phyloP scores from a whole-genome alignment of 2,797 vertebrate genomes.

The Falco naumanni region DNA sequence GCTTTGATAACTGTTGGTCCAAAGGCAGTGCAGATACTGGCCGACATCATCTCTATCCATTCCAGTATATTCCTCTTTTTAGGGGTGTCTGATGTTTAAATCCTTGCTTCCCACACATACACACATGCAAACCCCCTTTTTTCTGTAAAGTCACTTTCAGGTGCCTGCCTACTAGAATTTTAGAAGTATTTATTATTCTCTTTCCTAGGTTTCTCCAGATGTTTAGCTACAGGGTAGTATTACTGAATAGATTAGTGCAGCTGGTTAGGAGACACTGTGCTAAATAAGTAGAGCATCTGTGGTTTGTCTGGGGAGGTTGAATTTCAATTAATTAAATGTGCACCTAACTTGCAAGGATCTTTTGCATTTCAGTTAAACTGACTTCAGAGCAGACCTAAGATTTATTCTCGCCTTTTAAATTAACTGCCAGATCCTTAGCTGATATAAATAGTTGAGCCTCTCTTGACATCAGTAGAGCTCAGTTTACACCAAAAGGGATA shows the following conservation, averaged over 20 bases:
- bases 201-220: constrained; percentile 76
- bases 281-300: constrained; percentile 74
- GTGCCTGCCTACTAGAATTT: constrained; percentile 62
- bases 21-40: background rate
- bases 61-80: background rate
- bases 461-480: background rate
- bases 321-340: constrained; percentile 74
- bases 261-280: constrained; percentile 75
- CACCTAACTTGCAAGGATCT: constrained; percentile 69
- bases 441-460: background rate
- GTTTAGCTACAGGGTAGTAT: constrained; percentile 81
- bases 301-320: constrained; percentile 75
- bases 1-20: background rate
- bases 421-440: background rate
- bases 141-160: constrained; percentile 36
- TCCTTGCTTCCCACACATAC: background rate
- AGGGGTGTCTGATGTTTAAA: background rate
- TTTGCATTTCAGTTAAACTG: constrained; percentile 58
- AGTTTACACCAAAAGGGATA: background rate
- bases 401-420: constrained; percentile 59
- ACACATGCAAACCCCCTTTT: background rate
- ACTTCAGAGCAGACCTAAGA: constrained; percentile 60
- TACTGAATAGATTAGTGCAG: constrained; percentile 76
- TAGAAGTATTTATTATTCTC: constrained; percentile 69
- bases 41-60: background rate